Percentiles rank a stretch among this genome's conserved stretches.
Conservation (phyloP, 2,113 vertebrate genomes). For the Geococcyx californianus region DNA sequence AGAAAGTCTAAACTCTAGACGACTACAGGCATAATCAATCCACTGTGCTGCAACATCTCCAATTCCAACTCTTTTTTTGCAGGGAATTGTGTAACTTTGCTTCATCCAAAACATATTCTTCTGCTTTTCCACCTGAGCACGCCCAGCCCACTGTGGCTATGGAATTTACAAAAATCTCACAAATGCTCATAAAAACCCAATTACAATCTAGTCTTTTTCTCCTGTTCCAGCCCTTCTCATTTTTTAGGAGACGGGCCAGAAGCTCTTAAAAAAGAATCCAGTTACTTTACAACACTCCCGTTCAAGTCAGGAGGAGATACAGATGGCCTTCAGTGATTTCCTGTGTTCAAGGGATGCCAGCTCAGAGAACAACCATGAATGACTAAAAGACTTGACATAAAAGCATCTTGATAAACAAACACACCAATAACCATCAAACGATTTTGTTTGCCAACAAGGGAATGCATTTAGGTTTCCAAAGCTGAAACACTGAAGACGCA, state of each 20-base stretch:
- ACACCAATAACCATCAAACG: background rate
- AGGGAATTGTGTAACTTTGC: background rate
- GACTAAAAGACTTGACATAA: background rate
- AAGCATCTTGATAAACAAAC: conserved; percentile 45
- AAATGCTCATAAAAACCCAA: background rate
- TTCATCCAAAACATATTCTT: background rate
- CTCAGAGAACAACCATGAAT: conserved; percentile 36
- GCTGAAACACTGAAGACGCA: background rate
- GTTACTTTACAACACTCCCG: background rate
- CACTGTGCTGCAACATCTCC: background rate
- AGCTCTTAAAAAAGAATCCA: conserved; percentile 14
- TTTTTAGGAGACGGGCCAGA: background rate
- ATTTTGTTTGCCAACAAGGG: background rate
- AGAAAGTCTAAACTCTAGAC: background rate
- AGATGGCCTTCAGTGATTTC: conserved; percentile 23
- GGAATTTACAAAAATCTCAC: background rate
- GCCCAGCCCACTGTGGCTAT: background rate
- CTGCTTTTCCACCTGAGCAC: background rate
- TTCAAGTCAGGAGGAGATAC: conserved; percentile 1
- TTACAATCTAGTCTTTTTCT: background rate
- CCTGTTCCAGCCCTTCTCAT: background rate
- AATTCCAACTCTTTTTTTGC: background rate
- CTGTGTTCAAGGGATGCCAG: background rate
- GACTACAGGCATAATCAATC: background rate
- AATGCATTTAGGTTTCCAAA: background rate